phyloP scores from a whole-genome alignment of 2,797 vertebrate species.

The Parauchenoglanis punctatus region DNA sequence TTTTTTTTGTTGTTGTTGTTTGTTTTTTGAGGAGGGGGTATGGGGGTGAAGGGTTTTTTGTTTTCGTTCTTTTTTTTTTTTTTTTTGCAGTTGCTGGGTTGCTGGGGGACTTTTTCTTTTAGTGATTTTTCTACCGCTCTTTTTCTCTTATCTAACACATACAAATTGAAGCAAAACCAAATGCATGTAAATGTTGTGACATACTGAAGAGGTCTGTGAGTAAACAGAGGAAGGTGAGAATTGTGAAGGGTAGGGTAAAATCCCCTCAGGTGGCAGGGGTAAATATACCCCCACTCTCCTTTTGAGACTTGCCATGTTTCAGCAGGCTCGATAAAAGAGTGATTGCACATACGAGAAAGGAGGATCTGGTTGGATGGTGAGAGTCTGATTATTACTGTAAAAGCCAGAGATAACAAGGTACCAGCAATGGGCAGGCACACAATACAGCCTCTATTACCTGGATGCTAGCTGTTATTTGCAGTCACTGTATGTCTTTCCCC shows the following conservation, averaged over 20 bases:
- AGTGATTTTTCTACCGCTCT: conserved; percentile 48
- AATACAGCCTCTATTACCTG: conserved; percentile 56
- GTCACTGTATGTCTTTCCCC: conserved; percentile 46
- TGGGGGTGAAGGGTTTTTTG: not conserved
- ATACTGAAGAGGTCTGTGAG: conserved; percentile 72
- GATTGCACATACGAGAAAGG: conserved; percentile 42
- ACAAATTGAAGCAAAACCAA: conserved; percentile 79
- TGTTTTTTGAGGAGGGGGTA: not conserved
- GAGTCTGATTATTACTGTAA: conserved; percentile 60
- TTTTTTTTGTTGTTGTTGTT: not conserved
- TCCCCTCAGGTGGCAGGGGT: conserved; percentile 64
- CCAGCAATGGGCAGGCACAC: conserved; percentile 47
- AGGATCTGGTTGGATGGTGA: conserved; percentile 43
- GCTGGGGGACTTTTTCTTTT: conserved; percentile 49
- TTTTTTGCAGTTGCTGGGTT: conserved; percentile 49
- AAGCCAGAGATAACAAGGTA: conserved; percentile 59
- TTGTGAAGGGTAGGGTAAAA: conserved; percentile 71
- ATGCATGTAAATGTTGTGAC: conserved; percentile 77
- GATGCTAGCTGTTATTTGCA: conserved; percentile 56
- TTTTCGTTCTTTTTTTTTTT: not conserved
- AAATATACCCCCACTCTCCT: conserved; percentile 48
- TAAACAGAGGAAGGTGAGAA: conserved; percentile 76
- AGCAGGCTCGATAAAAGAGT: conserved; percentile 49
- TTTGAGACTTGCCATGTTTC: conserved; percentile 47
- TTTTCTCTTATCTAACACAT: conserved; percentile 78